These are phyloP conservation scores for Tachuris rubrigastra DNA, from an alignment of 2,113 vertebrate genomes.

Conservation along the genomic window DNA sequence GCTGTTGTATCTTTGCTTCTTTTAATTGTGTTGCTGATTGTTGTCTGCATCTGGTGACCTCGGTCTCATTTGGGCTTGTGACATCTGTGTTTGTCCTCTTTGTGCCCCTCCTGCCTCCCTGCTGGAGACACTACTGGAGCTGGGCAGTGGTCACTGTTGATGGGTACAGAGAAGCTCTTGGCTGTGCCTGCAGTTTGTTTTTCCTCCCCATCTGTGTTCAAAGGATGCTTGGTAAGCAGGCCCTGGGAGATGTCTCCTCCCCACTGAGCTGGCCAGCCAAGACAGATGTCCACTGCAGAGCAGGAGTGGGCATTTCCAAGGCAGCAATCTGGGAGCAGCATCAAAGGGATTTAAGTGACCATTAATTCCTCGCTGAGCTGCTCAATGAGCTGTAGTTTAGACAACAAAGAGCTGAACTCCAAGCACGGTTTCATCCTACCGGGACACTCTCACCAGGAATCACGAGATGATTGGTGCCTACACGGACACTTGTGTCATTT, in stretches of 20 bases:
- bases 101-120: not conserved
- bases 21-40: not conserved
- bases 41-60: not conserved
- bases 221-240: not conserved
- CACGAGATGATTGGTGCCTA: not conserved
- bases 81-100: not conserved
- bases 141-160: not conserved
- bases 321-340: not conserved
- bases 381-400: not conserved
- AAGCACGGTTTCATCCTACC: not conserved
- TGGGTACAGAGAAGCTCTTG: not conserved
- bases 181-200: not conserved
- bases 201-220: not conserved
- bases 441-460: not conserved
- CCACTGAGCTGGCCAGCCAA: not conserved
- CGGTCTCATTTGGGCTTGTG: not conserved
- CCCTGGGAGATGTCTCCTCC: not conserved
- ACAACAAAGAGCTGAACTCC: not conserved
- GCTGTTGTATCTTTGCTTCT: not conserved
- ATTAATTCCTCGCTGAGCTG: not conserved
- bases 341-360: not conserved
- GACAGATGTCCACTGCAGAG: not conserved
- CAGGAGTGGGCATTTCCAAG: not conserved
- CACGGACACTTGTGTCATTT: not conserved
- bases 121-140: not conserved